Evolutionary conservation across 2,113 vertebrate species (phyloP).

Genomic region (Psephotus haematonotus): DNA sequence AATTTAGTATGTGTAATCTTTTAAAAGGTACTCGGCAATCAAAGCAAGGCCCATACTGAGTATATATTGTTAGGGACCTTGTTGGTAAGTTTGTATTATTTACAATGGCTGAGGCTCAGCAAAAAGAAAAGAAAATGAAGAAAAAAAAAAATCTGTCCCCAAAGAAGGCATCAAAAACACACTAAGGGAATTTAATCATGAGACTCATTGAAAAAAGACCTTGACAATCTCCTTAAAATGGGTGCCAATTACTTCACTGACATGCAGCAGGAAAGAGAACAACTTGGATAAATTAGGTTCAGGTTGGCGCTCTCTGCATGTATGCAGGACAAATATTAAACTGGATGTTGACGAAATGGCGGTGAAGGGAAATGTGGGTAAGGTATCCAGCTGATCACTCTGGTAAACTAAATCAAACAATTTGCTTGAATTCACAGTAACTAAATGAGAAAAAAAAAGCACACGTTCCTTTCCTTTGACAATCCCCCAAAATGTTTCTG

Average conservation of each 20-base stretch:
- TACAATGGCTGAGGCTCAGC: not conserved
- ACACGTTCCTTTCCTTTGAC: not conserved
- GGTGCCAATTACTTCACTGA: constrained; percentile 63
- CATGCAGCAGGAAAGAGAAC: constrained; percentile 64
- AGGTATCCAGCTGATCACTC: constrained; percentile 53
- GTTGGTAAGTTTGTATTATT: not conserved
- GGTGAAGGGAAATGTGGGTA: constrained; percentile 41
- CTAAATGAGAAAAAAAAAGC: not conserved
- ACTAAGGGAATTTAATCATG: constrained; percentile 57
- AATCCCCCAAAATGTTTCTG: constrained; percentile 60
- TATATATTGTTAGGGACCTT: not conserved
- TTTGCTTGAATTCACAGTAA: constrained; percentile 65
- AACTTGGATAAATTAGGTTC: constrained; percentile 67
- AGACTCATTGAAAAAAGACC: constrained; percentile 51
- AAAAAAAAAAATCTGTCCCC: constrained; percentile 39
- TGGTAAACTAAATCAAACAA: constrained; percentile 63
- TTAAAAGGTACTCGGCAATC: not conserved
- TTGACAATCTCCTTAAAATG: constrained; percentile 70
- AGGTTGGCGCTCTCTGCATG: constrained; percentile 53
- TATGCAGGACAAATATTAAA: constrained; percentile 65
- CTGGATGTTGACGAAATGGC: constrained; percentile 55
- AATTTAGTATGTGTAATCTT: constrained; percentile 1
- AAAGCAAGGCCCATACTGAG: not conserved
- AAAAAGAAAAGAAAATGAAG: not conserved
- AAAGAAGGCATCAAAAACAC: constrained; percentile 11